Evolutionary conservation across 2,113 vertebrate species (phyloP), one percentile per base, ranked within the genome.

Genomic region (Oryzias woworae): DNA sequence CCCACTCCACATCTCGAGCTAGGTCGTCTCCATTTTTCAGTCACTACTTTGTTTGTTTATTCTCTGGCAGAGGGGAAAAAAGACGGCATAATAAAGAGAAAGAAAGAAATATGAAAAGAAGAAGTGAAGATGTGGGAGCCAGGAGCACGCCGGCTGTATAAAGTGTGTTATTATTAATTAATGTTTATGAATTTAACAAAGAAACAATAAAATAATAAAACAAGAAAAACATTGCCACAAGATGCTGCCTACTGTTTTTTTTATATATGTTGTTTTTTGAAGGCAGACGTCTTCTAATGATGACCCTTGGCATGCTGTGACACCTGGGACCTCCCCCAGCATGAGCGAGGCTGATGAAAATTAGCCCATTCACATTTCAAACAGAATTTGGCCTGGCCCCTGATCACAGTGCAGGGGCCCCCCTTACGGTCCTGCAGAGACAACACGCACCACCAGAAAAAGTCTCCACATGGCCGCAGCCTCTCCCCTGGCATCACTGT

Each of bases 291-390:
- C 83, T 94, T 96, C 93, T 98, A 98, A 98, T 98, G 94, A 99
- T 98, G 95, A 99, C 97, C 97, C 95, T 94, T 97, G 96, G 97
- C 95, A 93, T 95, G 92, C 92, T 89, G 88, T 87, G 89, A 92
- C 96, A 94, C 95, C 92, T 94, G 96, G 96, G 96, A 98, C 90
- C 91, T 90, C 93, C 93, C 91, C 43, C 88, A 94, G 93, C 93
- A 92, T 90, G 93, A 93, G 74, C 59, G 79, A 83, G 85, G 88
- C 94, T 93, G 94, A 96, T 95, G 93, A 98, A 98, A 97, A 98
- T 97, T 93, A 98, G 95, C 93, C 95, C 95, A 94, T 97, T 98
- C 96, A 95, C 95, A 96, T 98, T 99, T 99, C 96, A 99, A 99
- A 99, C 96, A 95, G 96, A 98, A 98, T 99, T 95, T 92, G 91